These are phyloP conservation scores for Apis cerana DNA, from an alignment of 1,140 invertebrate genomes.

Conservation along the genomic window DNA sequence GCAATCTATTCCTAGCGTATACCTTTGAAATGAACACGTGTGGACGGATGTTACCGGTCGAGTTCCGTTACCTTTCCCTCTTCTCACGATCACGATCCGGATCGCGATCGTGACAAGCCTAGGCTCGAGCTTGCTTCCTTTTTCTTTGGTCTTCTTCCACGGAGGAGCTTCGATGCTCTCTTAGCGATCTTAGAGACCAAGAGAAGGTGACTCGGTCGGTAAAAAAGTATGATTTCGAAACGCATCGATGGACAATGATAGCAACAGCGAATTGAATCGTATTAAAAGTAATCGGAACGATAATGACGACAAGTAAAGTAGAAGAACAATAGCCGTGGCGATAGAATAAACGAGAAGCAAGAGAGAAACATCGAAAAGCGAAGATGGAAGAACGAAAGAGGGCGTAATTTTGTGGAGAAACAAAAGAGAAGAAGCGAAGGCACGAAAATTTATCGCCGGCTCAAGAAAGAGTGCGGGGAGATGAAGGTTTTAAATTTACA, in stretches of 20 bases:
- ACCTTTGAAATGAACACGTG: constrained; percentile 10
- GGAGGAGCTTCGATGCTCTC: not conserved
- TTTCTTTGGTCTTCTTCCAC: not conserved
- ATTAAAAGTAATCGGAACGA: constrained; percentile 12
- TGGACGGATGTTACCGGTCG: constrained; percentile 29
- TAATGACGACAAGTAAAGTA: constrained; percentile 10
- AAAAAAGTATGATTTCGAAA: not conserved
- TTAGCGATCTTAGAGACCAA: not conserved
- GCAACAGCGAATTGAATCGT: constrained; percentile 21
- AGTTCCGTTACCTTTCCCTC: constrained; percentile 41
- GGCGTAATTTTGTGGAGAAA: constrained; percentile 21
- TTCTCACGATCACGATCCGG: constrained; percentile 4
- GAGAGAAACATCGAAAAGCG: too few relatives aligned
- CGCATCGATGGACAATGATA: constrained; percentile 1
- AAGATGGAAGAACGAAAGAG: not conserved
- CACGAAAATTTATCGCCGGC: constrained; percentile 30
- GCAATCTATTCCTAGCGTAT: not conserved
- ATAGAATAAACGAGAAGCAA: not conserved
- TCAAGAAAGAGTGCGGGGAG: not conserved
- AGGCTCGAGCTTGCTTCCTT: not conserved
- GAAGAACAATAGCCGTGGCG: not conserved
- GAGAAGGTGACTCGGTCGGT: not conserved
- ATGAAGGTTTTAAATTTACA: constrained; percentile 34
- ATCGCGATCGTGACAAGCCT: constrained; percentile 19
- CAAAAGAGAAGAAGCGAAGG: not conserved